A percentile compares a stretch with the other conserved stretches of the same genome.
Conservation (phyloP, 2,113 vertebrate species). For the Peromyscus maniculatus region DNA sequence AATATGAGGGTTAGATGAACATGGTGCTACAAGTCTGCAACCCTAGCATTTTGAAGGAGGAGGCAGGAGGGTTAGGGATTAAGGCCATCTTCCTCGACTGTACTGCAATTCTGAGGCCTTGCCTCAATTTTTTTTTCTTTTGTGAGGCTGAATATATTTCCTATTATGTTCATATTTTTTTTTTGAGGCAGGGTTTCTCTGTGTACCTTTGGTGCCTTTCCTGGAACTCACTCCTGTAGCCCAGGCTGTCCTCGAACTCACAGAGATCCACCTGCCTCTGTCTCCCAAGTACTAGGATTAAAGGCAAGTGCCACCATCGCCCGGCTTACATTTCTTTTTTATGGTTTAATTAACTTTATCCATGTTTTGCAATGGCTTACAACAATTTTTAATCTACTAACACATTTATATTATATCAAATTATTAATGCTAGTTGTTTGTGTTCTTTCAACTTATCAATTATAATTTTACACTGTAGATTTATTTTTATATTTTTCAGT, state of each 20-base stretch:
- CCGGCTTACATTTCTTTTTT: neutral
- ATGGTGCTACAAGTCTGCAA: neutral
- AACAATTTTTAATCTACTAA: conserved; percentile 8
- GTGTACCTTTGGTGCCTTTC: too few relatives aligned
- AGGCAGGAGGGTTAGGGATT: neutral
- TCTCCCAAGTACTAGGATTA: too few relatives aligned
- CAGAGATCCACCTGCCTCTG: too few relatives aligned
- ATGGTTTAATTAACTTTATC: neutral
- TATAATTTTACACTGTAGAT: neutral
- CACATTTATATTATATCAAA: neutral
- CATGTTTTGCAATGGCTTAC: neutral
- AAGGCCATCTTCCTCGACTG: neutral
- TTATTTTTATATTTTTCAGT: neutral
- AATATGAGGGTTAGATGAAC: neutral
- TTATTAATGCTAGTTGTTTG: neutral
- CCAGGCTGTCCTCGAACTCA: too few relatives aligned
- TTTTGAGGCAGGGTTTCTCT: too few relatives aligned
- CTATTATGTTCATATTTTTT: neutral
- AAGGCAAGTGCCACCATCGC: too few relatives aligned
- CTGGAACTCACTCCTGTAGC: too few relatives aligned
- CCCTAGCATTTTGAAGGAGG: neutral
- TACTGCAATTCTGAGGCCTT: neutral
- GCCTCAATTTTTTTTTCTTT: neutral
- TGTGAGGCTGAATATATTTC: neutral
- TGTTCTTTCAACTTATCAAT: neutral